Conservation (phyloP, 2,113 vertebrate species). For the Isichthys henryi region DNA sequence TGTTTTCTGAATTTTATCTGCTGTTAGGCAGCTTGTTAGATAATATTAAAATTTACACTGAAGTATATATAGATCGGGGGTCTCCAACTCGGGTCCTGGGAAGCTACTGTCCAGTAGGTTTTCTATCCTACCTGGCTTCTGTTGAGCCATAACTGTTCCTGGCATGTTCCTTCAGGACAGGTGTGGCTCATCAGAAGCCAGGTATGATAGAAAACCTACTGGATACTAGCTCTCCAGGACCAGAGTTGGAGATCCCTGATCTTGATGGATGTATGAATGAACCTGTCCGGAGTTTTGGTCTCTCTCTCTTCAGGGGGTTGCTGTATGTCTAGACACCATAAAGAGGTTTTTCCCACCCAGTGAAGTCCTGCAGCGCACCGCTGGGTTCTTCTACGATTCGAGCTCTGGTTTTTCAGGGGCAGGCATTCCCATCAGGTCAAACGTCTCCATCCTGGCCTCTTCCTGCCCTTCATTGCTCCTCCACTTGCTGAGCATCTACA, state of each 20-base stretch:
- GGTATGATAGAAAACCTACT: no score
- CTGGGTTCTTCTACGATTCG: slow-evolving; percentile 59
- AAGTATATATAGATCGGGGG: background rate
- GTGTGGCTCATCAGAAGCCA: no score
- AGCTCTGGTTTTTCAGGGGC: slow-evolving; percentile 45
- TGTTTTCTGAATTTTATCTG: background rate
- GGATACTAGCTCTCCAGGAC: no score
- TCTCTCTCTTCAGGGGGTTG: slow-evolving; percentile 57
- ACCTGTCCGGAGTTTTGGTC: background rate
- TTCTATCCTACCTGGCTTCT: no score
- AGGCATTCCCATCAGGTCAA: slow-evolving; percentile 57
- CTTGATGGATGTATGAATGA: background rate
- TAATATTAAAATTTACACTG: background rate
- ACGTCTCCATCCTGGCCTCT: slow-evolving; percentile 49
- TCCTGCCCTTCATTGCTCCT: slow-evolving; percentile 39
- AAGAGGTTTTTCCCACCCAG: slow-evolving; percentile 53
- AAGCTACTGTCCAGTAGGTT: no score
- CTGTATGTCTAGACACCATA: slow-evolving; percentile 67
- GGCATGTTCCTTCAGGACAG: no score
- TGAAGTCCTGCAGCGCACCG: slow-evolving; percentile 49
- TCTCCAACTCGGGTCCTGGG: no score
- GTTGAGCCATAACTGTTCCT: no score
- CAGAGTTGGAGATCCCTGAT: no score
- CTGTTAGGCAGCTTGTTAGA: background rate
- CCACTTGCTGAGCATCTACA: slow-evolving; percentile 57